Evolutionary conservation across 2,888 invertebrate species (phyloP).

Genomic region (Pseudococcus longispinus): DNA sequence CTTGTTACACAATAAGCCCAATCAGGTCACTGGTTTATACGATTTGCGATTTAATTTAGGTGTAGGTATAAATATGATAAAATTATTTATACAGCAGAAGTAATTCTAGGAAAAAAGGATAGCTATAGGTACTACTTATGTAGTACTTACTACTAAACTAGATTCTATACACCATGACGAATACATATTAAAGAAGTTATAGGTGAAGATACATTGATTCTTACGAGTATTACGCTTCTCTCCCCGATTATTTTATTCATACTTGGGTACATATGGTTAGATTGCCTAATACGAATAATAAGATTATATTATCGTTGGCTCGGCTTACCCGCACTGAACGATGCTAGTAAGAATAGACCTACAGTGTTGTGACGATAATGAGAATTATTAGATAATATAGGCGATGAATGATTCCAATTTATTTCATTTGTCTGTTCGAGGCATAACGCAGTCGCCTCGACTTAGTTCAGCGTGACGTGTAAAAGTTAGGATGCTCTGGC

Average conservation of each 20-base stretch:
- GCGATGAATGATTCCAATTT: conserved; percentile 33
- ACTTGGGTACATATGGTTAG: not conserved
- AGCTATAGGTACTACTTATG: not conserved
- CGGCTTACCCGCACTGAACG: not conserved
- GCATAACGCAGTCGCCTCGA: not conserved
- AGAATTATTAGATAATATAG: conserved; percentile 33
- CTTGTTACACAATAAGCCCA: conserved; percentile 23
- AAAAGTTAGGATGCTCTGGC: not conserved
- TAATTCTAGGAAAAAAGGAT: not conserved
- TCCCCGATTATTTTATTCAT: not conserved
- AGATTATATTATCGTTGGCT: not conserved
- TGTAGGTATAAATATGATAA: conserved; percentile 17
- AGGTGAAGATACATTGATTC: conserved; percentile 13
- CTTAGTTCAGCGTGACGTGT: not conserved
- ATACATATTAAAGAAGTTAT: not conserved
- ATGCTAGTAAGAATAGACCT: conserved; percentile 9
- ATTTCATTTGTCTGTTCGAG: conserved; percentile 7
- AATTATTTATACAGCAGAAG: not conserved
- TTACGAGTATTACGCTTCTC: not conserved
- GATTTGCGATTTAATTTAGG: conserved; percentile 13
- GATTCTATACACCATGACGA: conserved; percentile 25
- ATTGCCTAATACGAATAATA: conserved; percentile 35
- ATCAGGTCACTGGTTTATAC: conserved; percentile 36
- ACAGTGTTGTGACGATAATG: conserved; percentile 25
- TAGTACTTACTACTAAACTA: not conserved